Percentiles rank a stretch among this genome's conserved stretches.
Conservation (phyloP, 2,113 vertebrate genomes). For the Sialia sialis region DNA sequence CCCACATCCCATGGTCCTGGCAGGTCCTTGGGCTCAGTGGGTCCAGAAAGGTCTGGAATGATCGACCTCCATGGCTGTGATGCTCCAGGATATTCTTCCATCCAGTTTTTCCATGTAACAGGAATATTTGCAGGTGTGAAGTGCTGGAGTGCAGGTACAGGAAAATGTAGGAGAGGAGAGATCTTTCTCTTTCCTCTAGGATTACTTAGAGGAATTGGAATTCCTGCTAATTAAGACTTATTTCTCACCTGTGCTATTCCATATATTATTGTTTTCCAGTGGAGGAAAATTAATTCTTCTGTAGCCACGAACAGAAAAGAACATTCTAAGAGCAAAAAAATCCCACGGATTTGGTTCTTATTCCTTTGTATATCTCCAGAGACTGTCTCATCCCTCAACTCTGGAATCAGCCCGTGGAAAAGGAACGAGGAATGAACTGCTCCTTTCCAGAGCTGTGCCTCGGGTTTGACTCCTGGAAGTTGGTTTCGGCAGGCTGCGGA, state of each 20-base stretch:
- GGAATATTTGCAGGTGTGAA: background rate
- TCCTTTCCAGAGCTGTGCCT: background rate
- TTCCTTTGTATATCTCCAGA: background rate
- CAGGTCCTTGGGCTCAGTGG: background rate
- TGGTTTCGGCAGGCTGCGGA: background rate
- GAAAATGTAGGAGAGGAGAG: background rate
- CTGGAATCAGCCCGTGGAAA: background rate
- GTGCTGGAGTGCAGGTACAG: background rate
- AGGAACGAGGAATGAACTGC: background rate
- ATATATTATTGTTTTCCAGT: rapidly evolving
- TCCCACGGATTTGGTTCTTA: rapidly evolving
- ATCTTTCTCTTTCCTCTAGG: background rate
- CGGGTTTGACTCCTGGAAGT: background rate
- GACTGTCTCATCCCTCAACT: background rate
- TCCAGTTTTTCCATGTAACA: rapidly evolving
- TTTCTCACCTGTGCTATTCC: background rate
- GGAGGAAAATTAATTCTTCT: background rate
- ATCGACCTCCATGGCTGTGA: background rate
- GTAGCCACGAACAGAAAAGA: rapidly evolving
- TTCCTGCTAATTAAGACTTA: background rate
- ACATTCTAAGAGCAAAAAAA: background rate
- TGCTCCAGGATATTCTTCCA: background rate
- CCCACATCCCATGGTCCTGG: background rate
- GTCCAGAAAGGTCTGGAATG: background rate
- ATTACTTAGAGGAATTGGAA: background rate